Base-by-base conservation (phyloP, 2,797 vertebrate genomes). In the Decapterus maruadsi region DNA sequence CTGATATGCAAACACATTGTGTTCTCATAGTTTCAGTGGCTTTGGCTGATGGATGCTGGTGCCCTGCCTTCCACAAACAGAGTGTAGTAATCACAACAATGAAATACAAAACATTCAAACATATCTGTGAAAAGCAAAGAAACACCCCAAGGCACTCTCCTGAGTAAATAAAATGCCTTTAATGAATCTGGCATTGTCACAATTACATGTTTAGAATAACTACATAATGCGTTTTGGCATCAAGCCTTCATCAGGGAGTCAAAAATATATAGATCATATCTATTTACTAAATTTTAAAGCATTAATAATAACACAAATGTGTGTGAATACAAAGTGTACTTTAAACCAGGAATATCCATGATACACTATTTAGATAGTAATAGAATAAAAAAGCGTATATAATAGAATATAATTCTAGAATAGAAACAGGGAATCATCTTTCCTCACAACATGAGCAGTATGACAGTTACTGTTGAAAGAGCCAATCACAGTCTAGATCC, bases 11-110 rank as follows among this genome's bases (percentile, higher is more conserved):
- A 63, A 58, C 58, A 38, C 6, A 0, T 2, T 46, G 36, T 58
- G 57, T 67, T 66, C 57, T 61, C 31, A 22, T 54, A 36, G 57
- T 46, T 53, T 67, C 57, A 45, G 40, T 61, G 36, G 22, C 57
- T 45, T 31, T 34, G 26, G 19, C 8, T 55, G 17, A 2, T 46
- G 11, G 14, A 43, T 63, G 26, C 14, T 61, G 4, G 3, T 20
- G 19, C 0, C 20, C 3, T 34, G 54, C 65, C 40, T 12, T 72
- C 43, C 51, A 60, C 31, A 61, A 58, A 57, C 19, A 40, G 17
- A 6, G 6, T 42, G 16, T 7, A 51, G 22, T 20, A 1, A 29
- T 53, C 19, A 54, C 17, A 54, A 50, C 29, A 45, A n/a, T 31
- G 26, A 43, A 36, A 8, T n/a, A 26, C 8, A 26, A 51, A 22